These are phyloP conservation scores for Sapayoa aenigma DNA, from an alignment of 2,113 vertebrate genomes.

Conservation along the genomic window DNA sequence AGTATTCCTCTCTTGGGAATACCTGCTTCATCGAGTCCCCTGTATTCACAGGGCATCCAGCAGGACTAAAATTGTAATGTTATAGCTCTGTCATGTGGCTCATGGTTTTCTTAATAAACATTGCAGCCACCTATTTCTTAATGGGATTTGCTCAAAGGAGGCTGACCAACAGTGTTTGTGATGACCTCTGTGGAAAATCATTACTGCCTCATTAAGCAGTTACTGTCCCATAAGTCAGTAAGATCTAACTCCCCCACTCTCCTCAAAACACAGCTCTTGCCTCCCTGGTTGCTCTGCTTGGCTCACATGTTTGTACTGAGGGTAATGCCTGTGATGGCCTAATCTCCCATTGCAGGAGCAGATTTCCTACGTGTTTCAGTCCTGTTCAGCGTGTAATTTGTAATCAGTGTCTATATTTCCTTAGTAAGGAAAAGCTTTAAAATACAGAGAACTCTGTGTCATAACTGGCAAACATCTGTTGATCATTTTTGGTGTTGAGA, in stretches of 20 bases:
- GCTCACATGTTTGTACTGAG: not conserved
- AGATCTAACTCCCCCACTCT: not conserved
- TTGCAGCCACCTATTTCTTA: conserved; percentile 33
- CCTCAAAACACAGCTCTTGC: not conserved
- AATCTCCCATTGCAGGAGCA: not conserved
- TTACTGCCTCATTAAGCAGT: not conserved
- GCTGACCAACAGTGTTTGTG: conserved; percentile 30
- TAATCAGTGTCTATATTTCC: not conserved
- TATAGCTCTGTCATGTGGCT: not conserved
- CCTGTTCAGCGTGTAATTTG: not conserved
- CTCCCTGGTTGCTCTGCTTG: accelerated
- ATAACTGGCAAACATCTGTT: not conserved
- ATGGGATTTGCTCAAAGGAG: conserved; percentile 14
- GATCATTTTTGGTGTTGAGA: not conserved
- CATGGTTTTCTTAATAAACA: conserved; percentile 18
- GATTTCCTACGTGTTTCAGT: not conserved
- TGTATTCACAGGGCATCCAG: not conserved
- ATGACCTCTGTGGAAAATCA: conserved; percentile 38
- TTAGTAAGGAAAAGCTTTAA: not conserved
- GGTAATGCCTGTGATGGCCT: not conserved
- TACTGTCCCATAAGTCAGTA: conserved; percentile 37
- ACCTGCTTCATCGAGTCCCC: not conserved
- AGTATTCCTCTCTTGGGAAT: not conserved
- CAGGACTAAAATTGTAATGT: not conserved
- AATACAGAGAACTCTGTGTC: not conserved